Evolutionary conservation across 2,888 invertebrate species (phyloP), one percentile per base, ranked within the genome.

Genomic region (Brenthis hecate): DNA sequence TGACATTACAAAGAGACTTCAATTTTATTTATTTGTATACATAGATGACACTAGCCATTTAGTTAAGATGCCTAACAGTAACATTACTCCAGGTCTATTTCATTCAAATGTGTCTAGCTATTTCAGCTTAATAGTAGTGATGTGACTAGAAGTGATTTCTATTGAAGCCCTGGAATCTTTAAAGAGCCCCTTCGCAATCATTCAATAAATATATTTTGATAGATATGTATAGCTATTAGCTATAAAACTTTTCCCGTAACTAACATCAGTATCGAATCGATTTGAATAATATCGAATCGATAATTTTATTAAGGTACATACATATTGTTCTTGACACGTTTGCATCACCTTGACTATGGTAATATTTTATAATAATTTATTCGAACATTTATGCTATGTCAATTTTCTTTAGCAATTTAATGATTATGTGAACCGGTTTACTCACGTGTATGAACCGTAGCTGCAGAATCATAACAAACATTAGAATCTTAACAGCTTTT

Each of bases 371-470:
- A 28, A 11, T 23, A 64, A 64, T 64, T 51, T 64, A 64, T 64
- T 64, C 48, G 13, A 64, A 58, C 64, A 58, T 68, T 58, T 58
- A 64, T 58, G 50, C 48, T 64, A 56, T 54, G 47, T 55, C 58
- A 58, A 65, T 68, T 68, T 48, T 54, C 58, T 63, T 60, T 48
- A 19, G 68, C 48, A 23, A 64, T 64, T 63, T 58, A 48, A 58
- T 58, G 58, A 51, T 58, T 58, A 47, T 65, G 13, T 13, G 55
- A 58, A 65, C 64, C 58, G 58, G 68, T 58, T 23, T 14, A 32
- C 5, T 68, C 64, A 68, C 68, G 68, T 68, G 58, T 55, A 54
- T 48, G 13, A 13, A 60, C 48, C 50, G 50, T 50, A 50, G 48
- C 14, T 60, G n/a, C 28, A 60, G 58, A 60, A 48, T 60, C 48